These are phyloP conservation scores for Campoplex nolae DNA, from an alignment of 2,888 invertebrate species.

Conservation along the genomic window DNA sequence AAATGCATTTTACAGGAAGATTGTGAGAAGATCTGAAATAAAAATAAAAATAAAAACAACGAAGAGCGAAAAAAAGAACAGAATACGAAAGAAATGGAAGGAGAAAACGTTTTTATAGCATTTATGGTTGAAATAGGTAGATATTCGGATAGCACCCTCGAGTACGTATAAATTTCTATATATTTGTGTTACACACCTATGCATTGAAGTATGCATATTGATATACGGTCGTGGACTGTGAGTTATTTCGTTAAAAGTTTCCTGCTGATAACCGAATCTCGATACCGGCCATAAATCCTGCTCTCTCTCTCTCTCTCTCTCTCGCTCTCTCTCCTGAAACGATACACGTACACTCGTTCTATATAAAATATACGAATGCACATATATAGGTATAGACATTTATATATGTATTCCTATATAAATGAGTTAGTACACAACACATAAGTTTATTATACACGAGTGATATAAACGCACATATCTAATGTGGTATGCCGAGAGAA, in stretches of 20 bases:
- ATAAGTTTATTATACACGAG: slow-evolving; percentile 6
- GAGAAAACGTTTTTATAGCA: slow-evolving; percentile 57
- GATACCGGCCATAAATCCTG: slow-evolving; percentile 72
- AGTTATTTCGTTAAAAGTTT: slow-evolving; percentile 74
- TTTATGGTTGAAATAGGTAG: slow-evolving; percentile 44
- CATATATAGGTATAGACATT: background rate
- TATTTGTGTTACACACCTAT: slow-evolving; percentile 19
- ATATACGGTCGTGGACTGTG: slow-evolving; percentile 66
- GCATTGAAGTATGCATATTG: slow-evolving; percentile 68
- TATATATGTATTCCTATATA: background rate
- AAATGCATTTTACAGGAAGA: background rate
- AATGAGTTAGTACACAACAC: background rate
- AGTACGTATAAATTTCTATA: slow-evolving; percentile 10
- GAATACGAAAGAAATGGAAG: slow-evolving; percentile 18
- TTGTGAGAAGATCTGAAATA: background rate
- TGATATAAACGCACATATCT: slow-evolving; percentile 8
- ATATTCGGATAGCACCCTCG: slow-evolving; percentile 30
- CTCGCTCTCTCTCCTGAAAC: slow-evolving; percentile 63
- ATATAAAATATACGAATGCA: slow-evolving; percentile 42
- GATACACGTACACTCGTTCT: slow-evolving; percentile 66
- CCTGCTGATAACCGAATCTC: slow-evolving; percentile 73
- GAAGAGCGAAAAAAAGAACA: background rate
- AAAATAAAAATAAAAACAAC: slow-evolving; percentile 1
- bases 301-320: no score
- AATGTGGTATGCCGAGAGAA: background rate